Evolutionary conservation across 2,113 vertebrate genomes (phyloP).

Genomic region (Capra hircus): DNA sequence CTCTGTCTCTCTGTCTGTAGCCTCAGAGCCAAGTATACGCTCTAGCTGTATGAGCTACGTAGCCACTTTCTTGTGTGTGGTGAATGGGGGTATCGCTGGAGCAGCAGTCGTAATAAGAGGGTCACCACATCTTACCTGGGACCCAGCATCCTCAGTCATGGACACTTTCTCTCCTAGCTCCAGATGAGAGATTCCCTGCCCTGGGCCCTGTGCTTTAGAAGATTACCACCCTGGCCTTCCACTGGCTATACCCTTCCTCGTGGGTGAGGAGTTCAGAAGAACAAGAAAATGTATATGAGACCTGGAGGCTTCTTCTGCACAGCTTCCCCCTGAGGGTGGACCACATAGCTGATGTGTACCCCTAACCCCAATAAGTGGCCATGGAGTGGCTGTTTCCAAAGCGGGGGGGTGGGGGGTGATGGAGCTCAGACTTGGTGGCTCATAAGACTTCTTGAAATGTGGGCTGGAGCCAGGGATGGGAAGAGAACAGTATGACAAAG

Average conservation of each 20-base stretch:
- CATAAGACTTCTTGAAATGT: not conserved
- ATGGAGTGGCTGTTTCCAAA: not conserved
- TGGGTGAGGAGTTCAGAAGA: not conserved
- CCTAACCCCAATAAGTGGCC: not conserved
- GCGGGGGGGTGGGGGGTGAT: not conserved
- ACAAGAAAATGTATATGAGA: not conserved
- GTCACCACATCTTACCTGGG: not conserved
- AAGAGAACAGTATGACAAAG: not conserved
- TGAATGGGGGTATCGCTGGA: not conserved
- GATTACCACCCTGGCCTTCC: not conserved
- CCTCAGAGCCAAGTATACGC: not conserved
- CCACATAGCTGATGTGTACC: not conserved
- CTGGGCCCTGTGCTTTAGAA: not conserved
- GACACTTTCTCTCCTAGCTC: not conserved
- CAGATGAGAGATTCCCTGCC: not conserved
- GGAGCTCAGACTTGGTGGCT: not conserved
- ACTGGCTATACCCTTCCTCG: not conserved
- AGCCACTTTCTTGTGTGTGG: not conserved
- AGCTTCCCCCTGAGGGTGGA: not conserved
- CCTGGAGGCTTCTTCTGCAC: not conserved
- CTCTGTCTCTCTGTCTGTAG: not conserved
- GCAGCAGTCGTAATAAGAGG: not conserved
- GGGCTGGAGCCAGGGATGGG: not conserved
- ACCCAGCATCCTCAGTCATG: not conserved
- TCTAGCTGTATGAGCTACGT: not conserved